Base-by-base conservation (phyloP, 2,888 invertebrate genomes). In the Himalopsyche anomala region DNA sequence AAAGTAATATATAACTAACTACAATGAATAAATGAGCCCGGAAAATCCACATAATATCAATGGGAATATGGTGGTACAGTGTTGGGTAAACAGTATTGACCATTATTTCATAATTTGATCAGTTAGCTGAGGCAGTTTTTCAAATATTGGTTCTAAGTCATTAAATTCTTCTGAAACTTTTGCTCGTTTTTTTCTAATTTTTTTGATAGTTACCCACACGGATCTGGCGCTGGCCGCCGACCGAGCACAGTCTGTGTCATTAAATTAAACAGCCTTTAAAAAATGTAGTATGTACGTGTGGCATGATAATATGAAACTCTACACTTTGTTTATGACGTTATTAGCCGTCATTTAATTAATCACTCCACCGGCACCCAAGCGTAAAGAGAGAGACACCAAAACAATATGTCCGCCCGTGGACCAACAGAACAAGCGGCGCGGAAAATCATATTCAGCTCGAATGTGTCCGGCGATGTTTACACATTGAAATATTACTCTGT, bases 271-370 rank as follows among this genome's bases (percentile, higher is more conserved):
- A 28, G 28, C 28, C 28, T 28, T 28, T 28, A 28, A 28, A 28
- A 28, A 28, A 28, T 28, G 28, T 28, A 28, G 28, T 28, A 28
- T 11, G 62, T 19, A 62, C 62, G 62, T 19, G 62, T 62, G 62
- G 62, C 62, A 62, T 62, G 28, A 62, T 62, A 62, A 62, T 62
- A 62, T 62, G 62, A 62, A 62, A 62, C 62, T 62, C 62, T 62
- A 62, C 62, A 62, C 62, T 62, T 62, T 62, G 62, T 62, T 62
- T 62, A 19, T 62, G 62, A 11, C 19, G 28, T 62, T 62, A 62
- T 62, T 62, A 28, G 62, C 62, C 62, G 62, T n/a, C 62, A 62
- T 62, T 62, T 19, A 28, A 28, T 28, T 28, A 62, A 62, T 62
- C 62, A 62, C 62, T 19, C 19, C 62, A 28, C 62, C 62, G 62